A percentile compares a stretch with the other conserved stretches of the same genome.
These are phyloP conservation scores for Poeciliopsis turneri DNA, from an alignment of 2,797 vertebrate genomes.

Conservation along the genomic window DNA sequence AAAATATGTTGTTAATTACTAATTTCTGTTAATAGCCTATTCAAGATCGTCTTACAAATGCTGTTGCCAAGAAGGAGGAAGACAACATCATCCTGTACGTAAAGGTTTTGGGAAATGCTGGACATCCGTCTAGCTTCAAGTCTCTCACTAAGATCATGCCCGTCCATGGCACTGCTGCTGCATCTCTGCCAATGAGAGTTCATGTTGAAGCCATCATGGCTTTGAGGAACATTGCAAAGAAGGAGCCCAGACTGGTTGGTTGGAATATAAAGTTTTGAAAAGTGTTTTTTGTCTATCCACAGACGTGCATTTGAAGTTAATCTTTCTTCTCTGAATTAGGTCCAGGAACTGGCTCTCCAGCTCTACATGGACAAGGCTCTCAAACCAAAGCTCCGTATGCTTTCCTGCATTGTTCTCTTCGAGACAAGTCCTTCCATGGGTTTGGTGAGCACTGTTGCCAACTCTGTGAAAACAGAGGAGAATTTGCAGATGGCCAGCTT, in stretches of 20 bases:
- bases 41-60: slow-evolving; percentile 64
- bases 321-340: slow-evolving; percentile 64
- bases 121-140: slow-evolving; percentile 66
- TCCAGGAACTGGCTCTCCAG: slow-evolving; percentile 83
- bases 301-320: slow-evolving; percentile 2
- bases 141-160: slow-evolving; percentile 66
- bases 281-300: neutral
- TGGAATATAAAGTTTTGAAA: neutral
- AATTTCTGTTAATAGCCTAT: slow-evolving; percentile 71
- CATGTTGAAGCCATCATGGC: slow-evolving; percentile 79
- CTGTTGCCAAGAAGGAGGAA: slow-evolving; percentile 56
- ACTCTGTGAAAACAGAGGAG: slow-evolving; percentile 79
- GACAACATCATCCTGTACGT: slow-evolving; percentile 72
- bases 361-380: slow-evolving; percentile 80
- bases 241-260: slow-evolving; percentile 73
- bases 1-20: neutral
- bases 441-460: slow-evolving; percentile 75
- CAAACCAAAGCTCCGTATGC: slow-evolving; percentile 73
- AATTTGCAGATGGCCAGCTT: slow-evolving; percentile 86
- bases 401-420: slow-evolving; percentile 82
- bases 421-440: slow-evolving; percentile 81
- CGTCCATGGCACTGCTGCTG: slow-evolving; percentile 68
- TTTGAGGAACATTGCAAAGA: slow-evolving; percentile 81
- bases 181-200: slow-evolving; percentile 67
- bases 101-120: slow-evolving; percentile 83